Evolutionary conservation across 2,888 invertebrate species (phyloP).

Genomic region (Lepidocyrtinus sp.): DNA sequence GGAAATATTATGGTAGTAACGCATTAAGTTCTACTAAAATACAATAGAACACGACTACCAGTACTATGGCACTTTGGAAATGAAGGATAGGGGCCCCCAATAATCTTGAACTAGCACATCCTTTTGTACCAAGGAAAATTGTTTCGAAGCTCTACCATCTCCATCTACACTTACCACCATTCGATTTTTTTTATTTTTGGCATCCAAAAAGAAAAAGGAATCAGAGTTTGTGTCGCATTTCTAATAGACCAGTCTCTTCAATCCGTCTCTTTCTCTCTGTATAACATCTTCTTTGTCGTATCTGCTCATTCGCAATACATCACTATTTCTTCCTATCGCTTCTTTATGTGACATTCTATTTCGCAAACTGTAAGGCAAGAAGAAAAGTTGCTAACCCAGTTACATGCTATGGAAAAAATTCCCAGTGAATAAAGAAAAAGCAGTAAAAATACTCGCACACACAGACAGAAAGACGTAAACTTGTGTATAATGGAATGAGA

Average conservation of each 20-base stretch:
- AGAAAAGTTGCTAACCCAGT: slow-evolving; percentile 45
- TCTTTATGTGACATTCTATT: slow-evolving; percentile 47
- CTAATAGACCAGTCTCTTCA: slow-evolving; percentile 50
- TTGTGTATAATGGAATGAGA: neutral
- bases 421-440: slow-evolving; percentile 1
- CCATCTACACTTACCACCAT: slow-evolving; percentile 21
- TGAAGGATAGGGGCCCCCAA: too few relatives aligned
- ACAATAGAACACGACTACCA: too few relatives aligned
- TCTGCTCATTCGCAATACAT: slow-evolving; percentile 45
- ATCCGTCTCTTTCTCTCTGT: slow-evolving; percentile 3
- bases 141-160: slow-evolving; percentile 44
- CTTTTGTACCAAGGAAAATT: too few relatives aligned
- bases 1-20: slow-evolving; percentile 52
- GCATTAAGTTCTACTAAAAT: slow-evolving; percentile 57
- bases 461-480: slow-evolving; percentile 14
- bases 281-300: slow-evolving; percentile 17
- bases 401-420: slow-evolving; percentile 45
- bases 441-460: slow-evolving; percentile 28
- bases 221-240: slow-evolving; percentile 50
- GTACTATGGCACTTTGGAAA: too few relatives aligned
- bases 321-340: slow-evolving; percentile 43
- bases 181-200: slow-evolving; percentile 20
- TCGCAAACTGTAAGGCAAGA: slow-evolving; percentile 19
- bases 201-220: slow-evolving; percentile 18
- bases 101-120: too few relatives aligned